Conservation (phyloP, 2,113 vertebrate species). For the Apodemus sylvaticus region DNA sequence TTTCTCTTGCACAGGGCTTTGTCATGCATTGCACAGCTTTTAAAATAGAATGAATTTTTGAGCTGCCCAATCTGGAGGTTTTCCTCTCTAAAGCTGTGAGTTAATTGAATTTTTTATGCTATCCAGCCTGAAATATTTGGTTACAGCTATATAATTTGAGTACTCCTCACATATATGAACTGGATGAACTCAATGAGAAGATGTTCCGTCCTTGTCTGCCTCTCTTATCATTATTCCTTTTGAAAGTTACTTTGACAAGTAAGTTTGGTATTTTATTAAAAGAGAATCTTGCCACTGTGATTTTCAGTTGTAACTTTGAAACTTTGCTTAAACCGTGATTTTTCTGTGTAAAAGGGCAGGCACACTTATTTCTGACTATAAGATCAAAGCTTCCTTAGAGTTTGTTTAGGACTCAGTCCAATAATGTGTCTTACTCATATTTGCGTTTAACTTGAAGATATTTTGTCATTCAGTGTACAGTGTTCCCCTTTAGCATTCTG, state of each 20-base stretch:
- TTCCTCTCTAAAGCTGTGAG: not conserved
- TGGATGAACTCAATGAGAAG: not conserved
- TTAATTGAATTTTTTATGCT: not conserved
- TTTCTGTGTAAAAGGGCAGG: not conserved
- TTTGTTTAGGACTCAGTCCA: not conserved
- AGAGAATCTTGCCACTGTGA: not conserved
- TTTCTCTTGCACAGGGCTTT: not conserved
- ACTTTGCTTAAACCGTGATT: not conserved
- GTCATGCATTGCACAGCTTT: accelerated
- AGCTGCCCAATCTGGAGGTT: too few relatives aligned
- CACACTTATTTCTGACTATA: not conserved
- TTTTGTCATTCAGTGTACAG: not conserved
- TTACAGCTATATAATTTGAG: not conserved
- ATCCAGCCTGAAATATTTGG: not conserved
- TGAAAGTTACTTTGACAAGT: not conserved
- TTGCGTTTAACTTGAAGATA: not conserved
- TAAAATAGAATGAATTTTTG: not conserved
- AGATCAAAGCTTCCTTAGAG: not conserved
- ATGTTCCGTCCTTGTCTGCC: not conserved
- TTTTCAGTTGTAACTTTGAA: not conserved
- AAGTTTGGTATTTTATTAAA: not conserved
- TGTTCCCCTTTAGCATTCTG: not conserved
- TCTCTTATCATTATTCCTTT: not conserved
- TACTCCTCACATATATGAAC: not conserved
- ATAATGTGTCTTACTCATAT: not conserved